These are phyloP conservation scores for Himalopsyche kuldschensis DNA, from an alignment of 2,888 invertebrate species.

Conservation along the genomic window DNA sequence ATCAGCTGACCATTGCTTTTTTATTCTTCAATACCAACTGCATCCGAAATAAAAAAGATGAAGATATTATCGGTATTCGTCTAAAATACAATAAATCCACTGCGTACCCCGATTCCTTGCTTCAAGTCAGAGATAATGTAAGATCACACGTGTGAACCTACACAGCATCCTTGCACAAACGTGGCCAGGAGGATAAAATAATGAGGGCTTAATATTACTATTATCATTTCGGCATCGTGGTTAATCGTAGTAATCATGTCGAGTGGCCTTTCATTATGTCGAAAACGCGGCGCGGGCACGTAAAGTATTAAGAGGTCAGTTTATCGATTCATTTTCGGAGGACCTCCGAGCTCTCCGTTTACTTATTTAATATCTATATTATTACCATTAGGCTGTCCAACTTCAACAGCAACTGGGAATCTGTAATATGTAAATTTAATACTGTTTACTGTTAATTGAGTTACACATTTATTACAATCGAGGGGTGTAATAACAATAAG, in stretches of 20 bases:
- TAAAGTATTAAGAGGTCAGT: constrained; percentile 17
- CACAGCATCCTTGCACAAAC: too few species aligned
- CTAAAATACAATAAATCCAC: too few species aligned
- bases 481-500: too few species aligned
- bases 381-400: background rate
- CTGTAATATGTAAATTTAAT: too few species aligned
- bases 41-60: too few species aligned
- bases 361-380: background rate
- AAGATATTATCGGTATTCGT: too few species aligned
- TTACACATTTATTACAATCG: too few species aligned
- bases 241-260: constrained; percentile 28
- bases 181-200: constrained; percentile 2
- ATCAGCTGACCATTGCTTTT: too few species aligned
- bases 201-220: constrained; percentile 23
- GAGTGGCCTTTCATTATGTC: constrained; percentile 24
- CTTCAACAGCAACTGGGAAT: too few species aligned
- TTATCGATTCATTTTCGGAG: background rate
- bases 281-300: constrained; percentile 19
- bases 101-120: too few species aligned
- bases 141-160: background rate
- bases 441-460: too few species aligned
- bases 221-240: constrained; percentile 16
- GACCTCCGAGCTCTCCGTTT: background rate
- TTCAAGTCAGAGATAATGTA: background rate
- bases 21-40: too few species aligned